Conservation (phyloP, 1,140 invertebrate genomes). For the Sarcophaga bullata region DNA sequence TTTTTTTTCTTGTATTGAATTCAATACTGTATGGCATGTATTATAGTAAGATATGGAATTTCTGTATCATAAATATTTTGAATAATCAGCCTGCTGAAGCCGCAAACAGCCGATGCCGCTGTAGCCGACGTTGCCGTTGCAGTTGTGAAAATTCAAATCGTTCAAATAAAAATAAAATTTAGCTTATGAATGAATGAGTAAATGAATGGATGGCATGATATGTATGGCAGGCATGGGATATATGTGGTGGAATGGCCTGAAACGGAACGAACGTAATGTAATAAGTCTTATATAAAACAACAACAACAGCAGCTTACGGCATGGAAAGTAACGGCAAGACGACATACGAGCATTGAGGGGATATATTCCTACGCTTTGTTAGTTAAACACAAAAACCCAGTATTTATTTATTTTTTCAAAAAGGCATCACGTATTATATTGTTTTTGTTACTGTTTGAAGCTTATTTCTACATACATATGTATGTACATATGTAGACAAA, state of each 20-base stretch:
- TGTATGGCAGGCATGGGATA: too few species aligned
- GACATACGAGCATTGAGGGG: neutral
- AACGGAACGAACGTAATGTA: neutral
- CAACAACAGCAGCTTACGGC: neutral
- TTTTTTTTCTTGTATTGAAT: neutral
- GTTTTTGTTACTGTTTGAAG: too few species aligned
- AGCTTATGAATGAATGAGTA: slow-evolving; percentile 2
- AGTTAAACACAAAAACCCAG: slow-evolving; percentile 14
- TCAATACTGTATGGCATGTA: neutral
- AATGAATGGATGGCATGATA: neutral
- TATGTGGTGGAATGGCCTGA: neutral
- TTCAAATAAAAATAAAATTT: neutral
- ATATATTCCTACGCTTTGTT: slow-evolving; percentile 23
- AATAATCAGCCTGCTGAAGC: neutral
- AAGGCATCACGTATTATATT: neutral
- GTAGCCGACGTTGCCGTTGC: neutral
- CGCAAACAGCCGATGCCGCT: neutral
- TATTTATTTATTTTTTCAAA: neutral
- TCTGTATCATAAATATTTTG: neutral
- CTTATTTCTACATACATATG: too few species aligned
- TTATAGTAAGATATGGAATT: slow-evolving; percentile 8
- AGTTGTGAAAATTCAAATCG: slow-evolving; percentile 4
- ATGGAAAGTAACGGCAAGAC: neutral
- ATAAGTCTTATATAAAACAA: slow-evolving; percentile 1
- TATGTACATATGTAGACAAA: neutral